Evolutionary conservation across 1,140 invertebrate species (phyloP).

Genomic region (Aphaenogaster rudis): DNA sequence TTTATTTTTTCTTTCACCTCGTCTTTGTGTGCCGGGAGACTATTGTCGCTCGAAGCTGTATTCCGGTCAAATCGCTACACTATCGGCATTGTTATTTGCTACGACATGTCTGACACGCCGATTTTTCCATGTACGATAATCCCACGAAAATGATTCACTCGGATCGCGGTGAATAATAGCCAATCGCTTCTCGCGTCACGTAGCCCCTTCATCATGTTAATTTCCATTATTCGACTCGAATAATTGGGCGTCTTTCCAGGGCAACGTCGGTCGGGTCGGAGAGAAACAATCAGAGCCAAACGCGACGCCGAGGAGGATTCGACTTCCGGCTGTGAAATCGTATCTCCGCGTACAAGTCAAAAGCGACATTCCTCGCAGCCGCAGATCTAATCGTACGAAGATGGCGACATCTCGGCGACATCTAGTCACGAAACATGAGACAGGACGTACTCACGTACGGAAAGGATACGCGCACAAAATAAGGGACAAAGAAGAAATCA

Average conservation of each 20-base stretch:
- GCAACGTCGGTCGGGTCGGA: background rate
- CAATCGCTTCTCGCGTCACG: slow-evolving; percentile 10
- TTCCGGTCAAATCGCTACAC: slow-evolving; percentile 45
- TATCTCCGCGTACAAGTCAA: slow-evolving; percentile 52
- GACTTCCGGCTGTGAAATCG: slow-evolving; percentile 69
- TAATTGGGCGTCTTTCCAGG: background rate
- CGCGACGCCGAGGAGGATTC: background rate
- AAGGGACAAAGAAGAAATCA: slow-evolving; percentile 45
- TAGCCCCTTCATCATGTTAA: background rate
- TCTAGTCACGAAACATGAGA: slow-evolving; percentile 36
- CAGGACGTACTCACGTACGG: background rate
- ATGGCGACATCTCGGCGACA: slow-evolving; percentile 67
- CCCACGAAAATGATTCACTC: slow-evolving; percentile 68
- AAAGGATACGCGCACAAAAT: slow-evolving; percentile 23
- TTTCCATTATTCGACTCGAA: background rate
- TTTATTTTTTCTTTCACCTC: slow-evolving; percentile 39
- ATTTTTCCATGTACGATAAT: slow-evolving; percentile 54
- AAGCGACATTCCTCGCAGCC: slow-evolving; percentile 44
- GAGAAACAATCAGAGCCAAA: background rate
- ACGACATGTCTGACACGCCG: slow-evolving; percentile 30
- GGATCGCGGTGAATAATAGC: slow-evolving; percentile 34
- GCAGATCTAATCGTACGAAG: slow-evolving; percentile 63
- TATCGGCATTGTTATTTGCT: slow-evolving; percentile 47
- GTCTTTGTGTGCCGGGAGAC: slow-evolving; percentile 43
- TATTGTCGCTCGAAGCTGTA: slow-evolving; percentile 57